Evolutionary conservation across 2,113 vertebrate genomes (phyloP).

Genomic region (Chaetorhynchus papuensis): DNA sequence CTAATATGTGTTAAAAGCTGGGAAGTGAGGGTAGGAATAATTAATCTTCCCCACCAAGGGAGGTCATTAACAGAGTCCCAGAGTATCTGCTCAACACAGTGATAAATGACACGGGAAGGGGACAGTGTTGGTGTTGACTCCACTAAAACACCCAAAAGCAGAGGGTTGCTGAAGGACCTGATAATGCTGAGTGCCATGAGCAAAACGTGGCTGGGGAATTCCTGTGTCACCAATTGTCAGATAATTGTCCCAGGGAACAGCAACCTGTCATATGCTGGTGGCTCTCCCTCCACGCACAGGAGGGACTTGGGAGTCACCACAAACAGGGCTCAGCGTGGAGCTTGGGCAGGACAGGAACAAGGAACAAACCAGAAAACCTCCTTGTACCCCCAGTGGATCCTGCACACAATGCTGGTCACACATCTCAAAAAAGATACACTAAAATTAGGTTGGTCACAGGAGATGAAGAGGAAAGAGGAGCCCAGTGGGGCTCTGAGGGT

Average conservation of each 20-base stretch:
- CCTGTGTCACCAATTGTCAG: not conserved
- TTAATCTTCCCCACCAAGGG: not conserved
- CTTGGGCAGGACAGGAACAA: not conserved
- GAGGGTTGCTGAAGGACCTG: not conserved
- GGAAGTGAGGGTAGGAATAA: not conserved
- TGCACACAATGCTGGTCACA: not conserved
- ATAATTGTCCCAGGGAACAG: not conserved
- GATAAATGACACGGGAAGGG: not conserved
- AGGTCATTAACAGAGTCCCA: not conserved
- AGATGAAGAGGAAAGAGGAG: not conserved
- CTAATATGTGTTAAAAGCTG: not conserved
- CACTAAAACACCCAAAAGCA: not conserved
- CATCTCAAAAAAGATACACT: not conserved
- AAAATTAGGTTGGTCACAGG: not conserved
- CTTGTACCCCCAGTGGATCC: not conserved
- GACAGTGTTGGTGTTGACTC: not conserved
- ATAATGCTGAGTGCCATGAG: not conserved
- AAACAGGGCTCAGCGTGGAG: not conserved
- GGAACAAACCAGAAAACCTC: not conserved
- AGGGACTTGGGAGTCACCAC: not conserved
- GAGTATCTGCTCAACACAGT: not conserved
- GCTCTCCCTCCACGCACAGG: not conserved
- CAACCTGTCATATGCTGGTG: not conserved
- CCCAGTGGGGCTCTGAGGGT: not conserved
- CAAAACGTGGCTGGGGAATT: not conserved